Conservation (phyloP, 2,888 invertebrate genomes). For the Endomychus coccineus region DNA sequence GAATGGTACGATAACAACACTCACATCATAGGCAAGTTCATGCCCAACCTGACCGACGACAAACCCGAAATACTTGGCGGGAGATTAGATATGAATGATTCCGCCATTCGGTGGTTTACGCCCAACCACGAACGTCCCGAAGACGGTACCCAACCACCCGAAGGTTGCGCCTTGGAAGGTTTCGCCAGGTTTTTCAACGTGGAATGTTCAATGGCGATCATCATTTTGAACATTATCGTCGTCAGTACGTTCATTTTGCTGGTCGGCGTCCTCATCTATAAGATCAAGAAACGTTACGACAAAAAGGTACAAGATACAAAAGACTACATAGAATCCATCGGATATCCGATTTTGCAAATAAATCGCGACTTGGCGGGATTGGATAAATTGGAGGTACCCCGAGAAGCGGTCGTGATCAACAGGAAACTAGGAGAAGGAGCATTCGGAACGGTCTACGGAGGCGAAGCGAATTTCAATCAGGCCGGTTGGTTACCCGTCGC, state of each 20-base stretch:
- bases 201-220: conserved; percentile 66
- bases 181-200: conserved; percentile 61
- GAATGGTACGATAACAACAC: conserved; percentile 51
- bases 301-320: conserved; percentile 57
- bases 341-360: conserved; percentile 50
- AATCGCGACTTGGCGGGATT: conserved; percentile 41
- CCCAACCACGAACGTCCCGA: conserved; percentile 53
- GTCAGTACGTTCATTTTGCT: conserved; percentile 52
- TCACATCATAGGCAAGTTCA: conserved; percentile 51
- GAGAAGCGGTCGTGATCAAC: conserved; percentile 79
- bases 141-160: conserved; percentile 56
- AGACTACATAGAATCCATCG: conserved; percentile 64
- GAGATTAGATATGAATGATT: conserved; percentile 47
- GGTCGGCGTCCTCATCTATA: conserved; percentile 51
- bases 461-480: conserved; percentile 67
- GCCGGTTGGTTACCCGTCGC: conserved; percentile 73
- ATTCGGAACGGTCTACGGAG: conserved; percentile 88
- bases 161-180: conserved; percentile 59
- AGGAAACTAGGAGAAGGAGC: conserved; percentile 83
- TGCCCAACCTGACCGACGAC: conserved; percentile 47
- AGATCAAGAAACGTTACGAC: conserved; percentile 64
- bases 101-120: conserved; percentile 59
- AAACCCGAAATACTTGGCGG: conserved; percentile 48
- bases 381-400: conserved; percentile 83
- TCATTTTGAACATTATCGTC: conserved; percentile 54